phyloP scores from a whole-genome alignment of 2,797 vertebrate species.

The Picus viridis region DNA sequence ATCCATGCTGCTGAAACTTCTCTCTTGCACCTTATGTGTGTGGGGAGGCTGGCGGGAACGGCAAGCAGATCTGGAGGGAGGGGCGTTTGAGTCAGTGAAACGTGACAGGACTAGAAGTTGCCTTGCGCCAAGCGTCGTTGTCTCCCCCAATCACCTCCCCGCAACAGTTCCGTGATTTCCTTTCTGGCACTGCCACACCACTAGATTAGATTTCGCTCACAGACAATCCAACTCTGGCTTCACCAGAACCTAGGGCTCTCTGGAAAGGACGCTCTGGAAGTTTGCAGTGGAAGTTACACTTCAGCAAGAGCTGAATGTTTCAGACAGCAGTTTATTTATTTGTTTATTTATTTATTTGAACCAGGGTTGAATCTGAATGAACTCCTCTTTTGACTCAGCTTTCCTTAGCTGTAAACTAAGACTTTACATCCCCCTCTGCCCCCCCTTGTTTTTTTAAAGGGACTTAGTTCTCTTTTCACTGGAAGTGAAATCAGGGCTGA shows the following conservation, averaged over 20 bases:
- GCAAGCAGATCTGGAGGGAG: background rate
- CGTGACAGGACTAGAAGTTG: constrained; percentile 34
- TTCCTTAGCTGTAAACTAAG: constrained; percentile 44
- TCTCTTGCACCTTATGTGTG: background rate
- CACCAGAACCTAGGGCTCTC: background rate
- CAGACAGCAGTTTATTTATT: constrained; percentile 12
- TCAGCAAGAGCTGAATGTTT: constrained; percentile 43
- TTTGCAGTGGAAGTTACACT: background rate
- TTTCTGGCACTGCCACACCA: background rate
- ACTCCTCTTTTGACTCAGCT: constrained; percentile 56
- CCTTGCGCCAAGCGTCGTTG: background rate
- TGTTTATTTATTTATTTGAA: background rate
- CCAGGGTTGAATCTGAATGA: constrained; percentile 54
- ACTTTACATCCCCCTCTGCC: background rate
- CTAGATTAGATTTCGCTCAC: background rate
- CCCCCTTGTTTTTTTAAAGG: background rate
- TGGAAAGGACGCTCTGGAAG: background rate
- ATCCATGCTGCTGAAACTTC: background rate
- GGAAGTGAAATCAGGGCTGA: constrained; percentile 48
- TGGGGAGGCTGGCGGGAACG: background rate
- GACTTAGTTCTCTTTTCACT: background rate
- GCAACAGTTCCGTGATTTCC: background rate
- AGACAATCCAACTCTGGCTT: background rate
- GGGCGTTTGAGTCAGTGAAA: background rate
- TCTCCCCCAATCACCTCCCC: background rate